Base-by-base conservation (phyloP, 2,888 invertebrate genomes). In the Lathronympha strigana region DNA sequence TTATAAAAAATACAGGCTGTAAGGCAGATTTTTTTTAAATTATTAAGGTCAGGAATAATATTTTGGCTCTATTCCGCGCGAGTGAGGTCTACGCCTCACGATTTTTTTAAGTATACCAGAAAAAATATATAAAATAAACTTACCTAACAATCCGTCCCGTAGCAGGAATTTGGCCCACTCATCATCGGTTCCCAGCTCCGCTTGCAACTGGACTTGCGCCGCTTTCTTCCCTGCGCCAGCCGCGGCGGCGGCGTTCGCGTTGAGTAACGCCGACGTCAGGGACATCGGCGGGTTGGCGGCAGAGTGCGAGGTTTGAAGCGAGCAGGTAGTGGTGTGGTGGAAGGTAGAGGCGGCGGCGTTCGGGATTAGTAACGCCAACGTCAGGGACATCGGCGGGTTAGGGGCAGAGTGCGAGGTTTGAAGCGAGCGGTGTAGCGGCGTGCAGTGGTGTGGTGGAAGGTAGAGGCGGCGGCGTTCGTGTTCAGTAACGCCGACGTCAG, bases 81-180 rank as follows among this genome's bases (percentile, higher is more conserved):
- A n/a, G n/a, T n/a, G n/a, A n/a, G n/a, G n/a, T n/a, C n/a, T n/a
- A n/a, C n/a, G n/a, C n/a, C n/a, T n/a, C n/a, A n/a, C n/a, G n/a
- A n/a, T n/a, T n/a, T n/a, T n/a, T n/a, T n/a, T n/a, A n/a, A n/a
- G n/a, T n/a, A n/a, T n/a, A n/a, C n/a, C n/a, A n/a, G n/a, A n/a
- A n/a, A n/a, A n/a, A n/a, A n/a, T n/a, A n/a, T n/a, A n/a, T n/a
- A n/a, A n/a, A n/a, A n/a, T 3, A 21, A 23, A 6, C 89, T 83
- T 77, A 96, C 97, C 95, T 67, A 96, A 88, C 13, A 98, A 87
- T 70, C 98, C 98, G 67, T 95, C 94, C 73, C 94, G 94, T 54
- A 94, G 90, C 47, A 98, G 76, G 73, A 97, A 94, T 80, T 95
- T 96, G 60, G 94, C 93, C 95, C 97, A 96, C 61, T 98, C 98